phyloP scores from a whole-genome alignment of 2,888 invertebrate genomes.

The Tyria jacobaeae region DNA sequence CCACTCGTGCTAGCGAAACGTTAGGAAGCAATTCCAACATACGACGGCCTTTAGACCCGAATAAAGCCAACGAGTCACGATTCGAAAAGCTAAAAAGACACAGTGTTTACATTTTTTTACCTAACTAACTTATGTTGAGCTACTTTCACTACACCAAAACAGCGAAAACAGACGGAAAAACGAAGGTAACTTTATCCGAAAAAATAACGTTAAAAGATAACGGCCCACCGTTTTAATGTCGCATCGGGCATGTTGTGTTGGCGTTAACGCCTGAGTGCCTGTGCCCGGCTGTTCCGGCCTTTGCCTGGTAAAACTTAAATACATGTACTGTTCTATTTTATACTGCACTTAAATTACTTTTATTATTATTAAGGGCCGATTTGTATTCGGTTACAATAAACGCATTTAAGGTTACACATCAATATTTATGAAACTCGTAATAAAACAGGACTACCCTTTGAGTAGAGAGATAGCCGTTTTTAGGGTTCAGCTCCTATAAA shows the following conservation, averaged over 20 bases:
- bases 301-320: constrained; percentile 46
- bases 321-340: constrained; percentile 37
- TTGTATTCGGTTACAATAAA: neutral
- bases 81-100: neutral
- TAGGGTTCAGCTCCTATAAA: too few species aligned
- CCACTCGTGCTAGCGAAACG: too few species aligned
- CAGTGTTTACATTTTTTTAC: neutral
- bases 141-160: constrained; percentile 7
- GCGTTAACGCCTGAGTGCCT: constrained; percentile 50
- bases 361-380: constrained; percentile 6
- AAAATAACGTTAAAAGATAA: constrained; percentile 49
- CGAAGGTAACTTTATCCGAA: constrained; percentile 18
- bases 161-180: neutral
- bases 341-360: constrained; percentile 8
- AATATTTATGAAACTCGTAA: too few species aligned
- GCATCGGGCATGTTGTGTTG: constrained; percentile 48
- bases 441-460: neutral
- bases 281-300: constrained; percentile 44
- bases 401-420: too few species aligned
- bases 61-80: too few species aligned
- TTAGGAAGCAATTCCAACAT: too few species aligned
- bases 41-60: too few species aligned
- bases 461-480: neutral
- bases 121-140: neutral
- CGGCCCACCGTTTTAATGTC: constrained; percentile 51